A percentile compares a stretch with the other conserved stretches of the same genome.
phyloP scores from a whole-genome alignment of 2,888 invertebrate genomes.

The Drosophila fungiperda region DNA sequence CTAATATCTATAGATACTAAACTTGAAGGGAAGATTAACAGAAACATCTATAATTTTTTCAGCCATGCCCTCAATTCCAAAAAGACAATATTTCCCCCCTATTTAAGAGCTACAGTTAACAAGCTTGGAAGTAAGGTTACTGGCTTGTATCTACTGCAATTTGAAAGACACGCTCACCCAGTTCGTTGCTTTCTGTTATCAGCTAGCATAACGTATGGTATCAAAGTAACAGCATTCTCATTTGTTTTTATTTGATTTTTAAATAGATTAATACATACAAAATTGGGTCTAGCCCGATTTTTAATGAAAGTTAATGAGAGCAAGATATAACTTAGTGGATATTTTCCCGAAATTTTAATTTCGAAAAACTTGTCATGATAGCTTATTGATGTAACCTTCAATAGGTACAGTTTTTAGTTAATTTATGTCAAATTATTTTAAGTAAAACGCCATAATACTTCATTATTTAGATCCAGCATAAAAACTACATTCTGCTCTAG shows the following conservation, averaged over 20 bases:
- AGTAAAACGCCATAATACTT: conserved; percentile 85
- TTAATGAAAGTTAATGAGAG: conserved; percentile 1
- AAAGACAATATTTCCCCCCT: too few species aligned
- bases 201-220: too few species aligned
- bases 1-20: too few species aligned
- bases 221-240: too few species aligned
- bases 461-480: conserved; percentile 86
- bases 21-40: too few species aligned
- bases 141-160: too few species aligned
- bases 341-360: conserved; percentile 18
- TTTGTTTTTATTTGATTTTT: neutral
- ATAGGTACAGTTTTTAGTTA: conserved; percentile 27
- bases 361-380: conserved; percentile 14
- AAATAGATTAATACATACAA: conserved; percentile 14
- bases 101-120: too few species aligned
- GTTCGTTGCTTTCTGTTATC: too few species aligned
- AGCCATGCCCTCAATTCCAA: too few species aligned
- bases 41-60: too few species aligned
- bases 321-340: neutral
- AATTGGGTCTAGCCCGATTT: conserved; percentile 9
- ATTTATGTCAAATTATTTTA: conserved; percentile 48
- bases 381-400: conserved; percentile 5
- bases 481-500: conserved; percentile 85
- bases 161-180: too few species aligned
- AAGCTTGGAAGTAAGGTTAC: too few species aligned